Conservation (phyloP, 2,113 vertebrate species). For the Galeopterus variegatus region DNA sequence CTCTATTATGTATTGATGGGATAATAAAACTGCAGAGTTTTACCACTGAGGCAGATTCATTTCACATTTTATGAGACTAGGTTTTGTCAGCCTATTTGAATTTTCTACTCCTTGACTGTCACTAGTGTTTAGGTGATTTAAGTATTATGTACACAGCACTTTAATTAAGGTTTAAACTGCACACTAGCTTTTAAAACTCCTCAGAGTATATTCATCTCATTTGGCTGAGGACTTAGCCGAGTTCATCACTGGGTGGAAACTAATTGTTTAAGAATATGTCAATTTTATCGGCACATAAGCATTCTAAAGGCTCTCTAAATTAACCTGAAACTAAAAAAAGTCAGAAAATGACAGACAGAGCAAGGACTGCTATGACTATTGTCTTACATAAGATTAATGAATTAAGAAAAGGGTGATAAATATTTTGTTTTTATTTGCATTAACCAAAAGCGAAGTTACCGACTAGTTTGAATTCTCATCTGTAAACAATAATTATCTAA, state of each 20-base stretch:
- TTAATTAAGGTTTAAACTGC: background rate
- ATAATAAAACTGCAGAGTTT: conserved; percentile 31
- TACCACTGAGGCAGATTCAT: conserved; percentile 18
- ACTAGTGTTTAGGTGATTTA: background rate
- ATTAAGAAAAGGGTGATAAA: background rate
- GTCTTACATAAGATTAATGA: conserved; percentile 25
- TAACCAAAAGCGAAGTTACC: background rate
- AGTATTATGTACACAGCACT: background rate
- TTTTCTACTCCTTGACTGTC: background rate
- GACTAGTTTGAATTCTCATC: background rate
- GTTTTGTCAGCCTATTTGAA: background rate
- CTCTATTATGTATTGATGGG: background rate
- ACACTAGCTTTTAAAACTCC: background rate
- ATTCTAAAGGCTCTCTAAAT: background rate
- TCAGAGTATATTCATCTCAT: background rate
- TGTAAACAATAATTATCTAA: background rate
- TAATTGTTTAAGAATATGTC: background rate
- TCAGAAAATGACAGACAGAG: background rate
- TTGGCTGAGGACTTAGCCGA: background rate
- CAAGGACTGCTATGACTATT: background rate
- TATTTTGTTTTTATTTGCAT: background rate
- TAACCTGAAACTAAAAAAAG: background rate
- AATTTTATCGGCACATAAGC: background rate
- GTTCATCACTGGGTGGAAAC: background rate
- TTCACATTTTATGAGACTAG: background rate